Percentiles rank a stretch among this genome's conserved stretches.
Conservation (phyloP, 35 echinoderm and acorn worm genomes). For the Heliocidaris erythrogramma region DNA sequence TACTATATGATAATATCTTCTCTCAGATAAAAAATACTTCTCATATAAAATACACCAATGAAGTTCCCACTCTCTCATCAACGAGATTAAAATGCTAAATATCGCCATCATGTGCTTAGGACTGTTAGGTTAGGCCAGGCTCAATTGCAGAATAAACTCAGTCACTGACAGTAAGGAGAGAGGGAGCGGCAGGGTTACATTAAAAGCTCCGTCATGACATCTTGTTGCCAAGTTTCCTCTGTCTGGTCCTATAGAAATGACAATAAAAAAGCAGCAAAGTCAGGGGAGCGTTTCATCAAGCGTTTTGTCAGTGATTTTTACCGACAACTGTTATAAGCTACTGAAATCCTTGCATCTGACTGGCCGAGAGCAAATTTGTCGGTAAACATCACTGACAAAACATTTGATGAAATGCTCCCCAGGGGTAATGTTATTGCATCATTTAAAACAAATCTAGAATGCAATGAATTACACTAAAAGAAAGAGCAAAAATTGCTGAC, state of each 20-base stretch:
- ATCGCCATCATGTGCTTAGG: constrained; percentile 27
- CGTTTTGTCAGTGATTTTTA: too few species aligned
- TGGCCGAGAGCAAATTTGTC: too few species aligned
- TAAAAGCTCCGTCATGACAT: constrained; percentile 54
- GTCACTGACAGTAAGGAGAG: neutral
- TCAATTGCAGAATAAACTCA: neutral
- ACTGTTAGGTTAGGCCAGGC: neutral
- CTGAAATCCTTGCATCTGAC: too few species aligned
- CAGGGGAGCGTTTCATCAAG: too few species aligned
- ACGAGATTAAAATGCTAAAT: neutral
- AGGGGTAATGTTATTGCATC: neutral
- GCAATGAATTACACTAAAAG: neutral
- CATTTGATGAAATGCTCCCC: too few species aligned
- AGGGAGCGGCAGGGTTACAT: neutral
- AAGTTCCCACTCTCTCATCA: neutral
- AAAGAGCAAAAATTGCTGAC: too few species aligned
- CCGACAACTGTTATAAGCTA: too few species aligned
- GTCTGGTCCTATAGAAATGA: constrained; percentile 42
- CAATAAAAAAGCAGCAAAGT: neutral
- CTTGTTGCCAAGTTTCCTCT: constrained; percentile 60
- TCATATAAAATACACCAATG: constrained; percentile 5
- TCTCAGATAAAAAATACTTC: constrained; percentile 6
- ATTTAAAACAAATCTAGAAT: neutral
- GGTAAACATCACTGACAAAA: too few species aligned
- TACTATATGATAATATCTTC: constrained; percentile 13